phyloP scores from a whole-genome alignment of 2,888 invertebrate species.

The Cancer borealis region DNA sequence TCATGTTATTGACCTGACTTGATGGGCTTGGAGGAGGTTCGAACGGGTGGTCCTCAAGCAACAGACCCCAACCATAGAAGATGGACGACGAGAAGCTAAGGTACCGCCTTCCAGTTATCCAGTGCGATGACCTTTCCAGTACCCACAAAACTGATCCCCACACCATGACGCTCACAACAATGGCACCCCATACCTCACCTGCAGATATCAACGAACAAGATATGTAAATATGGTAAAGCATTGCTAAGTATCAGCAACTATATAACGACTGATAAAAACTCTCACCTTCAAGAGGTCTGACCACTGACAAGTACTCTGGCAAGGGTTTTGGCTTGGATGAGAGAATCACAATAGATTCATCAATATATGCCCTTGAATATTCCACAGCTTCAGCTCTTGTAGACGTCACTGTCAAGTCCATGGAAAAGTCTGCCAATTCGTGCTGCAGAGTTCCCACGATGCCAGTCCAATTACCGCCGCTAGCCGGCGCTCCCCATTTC shows the following conservation, averaged over 20 bases:
- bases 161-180: conserved; percentile 4
- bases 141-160: neutral
- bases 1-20: neutral
- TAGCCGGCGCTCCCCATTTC: conserved; percentile 39
- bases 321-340: conserved; percentile 48
- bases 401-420: conserved; percentile 29
- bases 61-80: conserved; percentile 29
- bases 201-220: neutral
- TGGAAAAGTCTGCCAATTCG: conserved; percentile 59
- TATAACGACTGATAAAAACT: neutral
- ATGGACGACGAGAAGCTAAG: neutral
- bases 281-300: conserved; percentile 58
- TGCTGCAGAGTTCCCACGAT: conserved; percentile 65
- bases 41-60: neutral
- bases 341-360: conserved; percentile 50
- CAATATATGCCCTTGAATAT: conserved; percentile 49
- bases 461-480: conserved; percentile 67
- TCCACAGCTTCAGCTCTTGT: conserved; percentile 35
- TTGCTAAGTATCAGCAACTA: neutral
- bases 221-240: neutral
- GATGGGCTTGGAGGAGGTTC: neutral
- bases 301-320: conserved; percentile 51
- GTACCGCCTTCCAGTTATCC: neutral
- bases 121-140: neutral
- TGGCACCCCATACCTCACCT: neutral